A percentile compares a stretch with the other conserved stretches of the same genome.
Evolutionary conservation across 2,888 invertebrate species (phyloP).

Genomic region (Troglohyphantes excavatus): DNA sequence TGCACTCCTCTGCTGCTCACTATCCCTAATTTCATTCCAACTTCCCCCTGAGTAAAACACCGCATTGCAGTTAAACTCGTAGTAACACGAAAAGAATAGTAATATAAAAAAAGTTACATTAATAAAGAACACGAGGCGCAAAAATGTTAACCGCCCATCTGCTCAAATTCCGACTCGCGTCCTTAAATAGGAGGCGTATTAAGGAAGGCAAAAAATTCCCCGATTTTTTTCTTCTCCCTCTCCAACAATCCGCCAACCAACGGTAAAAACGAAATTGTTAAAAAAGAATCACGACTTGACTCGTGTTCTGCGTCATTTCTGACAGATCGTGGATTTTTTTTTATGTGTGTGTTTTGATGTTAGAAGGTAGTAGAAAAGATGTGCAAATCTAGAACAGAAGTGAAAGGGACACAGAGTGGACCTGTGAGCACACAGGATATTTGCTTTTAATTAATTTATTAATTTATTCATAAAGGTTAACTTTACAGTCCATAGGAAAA

Average conservation of each 20-base stretch:
- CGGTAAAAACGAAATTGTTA: not conserved
- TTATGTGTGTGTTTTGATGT: not conserved
- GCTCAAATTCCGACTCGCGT: slow-evolving; percentile 25
- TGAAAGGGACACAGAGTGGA: too few species aligned
- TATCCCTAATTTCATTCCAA: too few species aligned
- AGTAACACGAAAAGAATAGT: not conserved
- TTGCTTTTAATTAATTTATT: too few species aligned
- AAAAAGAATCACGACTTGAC: slow-evolving; percentile 21
- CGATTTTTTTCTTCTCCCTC: slow-evolving; percentile 6
- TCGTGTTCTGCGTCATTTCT: slow-evolving; percentile 52
- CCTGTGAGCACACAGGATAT: too few species aligned
- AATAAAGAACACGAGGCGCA: slow-evolving; percentile 26
- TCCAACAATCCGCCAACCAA: slow-evolving; percentile 14
- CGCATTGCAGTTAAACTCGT: not conserved
- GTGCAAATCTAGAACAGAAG: too few species aligned
- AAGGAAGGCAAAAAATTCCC: slow-evolving; percentile 9
- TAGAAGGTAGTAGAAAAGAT: not conserved
- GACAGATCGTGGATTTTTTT: slow-evolving; percentile 43
- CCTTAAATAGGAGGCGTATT: slow-evolving; percentile 8
- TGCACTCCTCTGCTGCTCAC: too few species aligned
- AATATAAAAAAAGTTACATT: not conserved
- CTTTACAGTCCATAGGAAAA: too few species aligned
- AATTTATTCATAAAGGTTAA: too few species aligned
- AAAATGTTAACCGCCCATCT: slow-evolving; percentile 18
- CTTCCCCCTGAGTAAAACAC: too few species aligned